Conservation (phyloP, 2,888 invertebrate species). For the Chaitophorus viminalis region DNA sequence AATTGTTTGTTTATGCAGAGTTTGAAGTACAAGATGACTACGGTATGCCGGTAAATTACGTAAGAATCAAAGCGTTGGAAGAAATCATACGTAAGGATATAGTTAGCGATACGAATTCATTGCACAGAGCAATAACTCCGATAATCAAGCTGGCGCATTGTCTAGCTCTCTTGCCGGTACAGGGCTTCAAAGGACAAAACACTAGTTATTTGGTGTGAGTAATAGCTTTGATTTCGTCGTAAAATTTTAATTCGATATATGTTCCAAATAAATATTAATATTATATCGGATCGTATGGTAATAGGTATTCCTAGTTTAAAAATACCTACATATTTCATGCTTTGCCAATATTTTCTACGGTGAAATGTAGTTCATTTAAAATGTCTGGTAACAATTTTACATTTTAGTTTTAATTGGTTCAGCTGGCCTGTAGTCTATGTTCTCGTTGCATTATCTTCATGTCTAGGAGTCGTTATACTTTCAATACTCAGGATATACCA, state of each 20-base stretch:
- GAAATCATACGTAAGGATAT: slow-evolving; percentile 43
- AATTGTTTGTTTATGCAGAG: not conserved
- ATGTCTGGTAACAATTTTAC: not conserved
- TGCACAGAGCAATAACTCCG: slow-evolving; percentile 70
- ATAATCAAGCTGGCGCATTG: slow-evolving; percentile 70
- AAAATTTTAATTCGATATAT: not conserved
- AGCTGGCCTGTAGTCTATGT: slow-evolving; percentile 80
- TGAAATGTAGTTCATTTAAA: not conserved
- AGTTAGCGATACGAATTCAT: slow-evolving; percentile 64
- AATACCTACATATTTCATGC: not conserved
- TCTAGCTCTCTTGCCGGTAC: slow-evolving; percentile 71
- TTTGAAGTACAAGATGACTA: slow-evolving; percentile 24
- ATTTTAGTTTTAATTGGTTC: slow-evolving; percentile 64
- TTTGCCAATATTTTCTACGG: not conserved
- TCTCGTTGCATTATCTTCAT: slow-evolving; percentile 77
- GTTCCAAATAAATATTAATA: not conserved
- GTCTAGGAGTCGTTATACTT: slow-evolving; percentile 76
- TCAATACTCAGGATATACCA: slow-evolving; percentile 75
- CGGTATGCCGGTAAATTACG: slow-evolving; percentile 20
- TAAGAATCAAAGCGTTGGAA: slow-evolving; percentile 31
- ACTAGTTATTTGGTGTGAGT: slow-evolving; percentile 68
- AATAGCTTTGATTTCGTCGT: not conserved
- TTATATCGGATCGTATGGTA: not conserved
- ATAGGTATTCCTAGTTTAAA: not conserved
- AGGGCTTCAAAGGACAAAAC: slow-evolving; percentile 68